These are phyloP conservation scores for Myathropa florea DNA, from an alignment of 2,888 invertebrate genomes.

Conservation along the genomic window DNA sequence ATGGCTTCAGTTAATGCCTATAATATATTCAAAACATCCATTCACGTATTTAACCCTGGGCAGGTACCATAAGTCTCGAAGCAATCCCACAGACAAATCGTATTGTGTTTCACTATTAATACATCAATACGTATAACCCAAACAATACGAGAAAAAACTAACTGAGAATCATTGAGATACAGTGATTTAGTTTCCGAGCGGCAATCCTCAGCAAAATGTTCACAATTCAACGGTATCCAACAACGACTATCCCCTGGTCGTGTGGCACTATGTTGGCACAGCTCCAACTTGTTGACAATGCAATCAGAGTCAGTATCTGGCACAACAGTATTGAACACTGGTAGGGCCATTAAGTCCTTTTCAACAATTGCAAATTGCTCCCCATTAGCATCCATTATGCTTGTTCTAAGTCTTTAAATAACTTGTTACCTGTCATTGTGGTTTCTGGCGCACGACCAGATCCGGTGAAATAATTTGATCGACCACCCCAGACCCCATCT, in stretches of 20 bases:
- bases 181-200: constrained; percentile 42
- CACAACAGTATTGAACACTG: constrained; percentile 40
- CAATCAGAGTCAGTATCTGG: constrained; percentile 37
- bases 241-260: constrained; percentile 10
- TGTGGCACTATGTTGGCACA: constrained; percentile 36
- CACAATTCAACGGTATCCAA: no score
- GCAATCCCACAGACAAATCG: constrained; percentile 47
- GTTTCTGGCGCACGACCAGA: neutral
- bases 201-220: constrained; percentile 12
- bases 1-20: neutral
- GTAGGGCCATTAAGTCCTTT: constrained; percentile 47
- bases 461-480: constrained; percentile 1
- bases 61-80: constrained; percentile 20
- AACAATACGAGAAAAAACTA: neutral
- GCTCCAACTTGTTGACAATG: constrained; percentile 68
- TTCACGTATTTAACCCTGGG: constrained; percentile 20
- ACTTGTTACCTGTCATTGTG: constrained; percentile 30
- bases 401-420: constrained; percentile 32
- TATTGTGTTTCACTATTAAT: constrained; percentile 20
- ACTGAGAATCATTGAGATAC: neutral
- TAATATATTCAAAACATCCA: constrained; percentile 22
- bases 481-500: neutral
- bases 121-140: constrained; percentile 6
- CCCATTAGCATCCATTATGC: constrained; percentile 50
- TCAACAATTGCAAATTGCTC: constrained; percentile 51